Evolutionary conservation across 2,888 invertebrate species (phyloP), one percentile per base, ranked within the genome.

Genomic region (Idaea aversata): DNA sequence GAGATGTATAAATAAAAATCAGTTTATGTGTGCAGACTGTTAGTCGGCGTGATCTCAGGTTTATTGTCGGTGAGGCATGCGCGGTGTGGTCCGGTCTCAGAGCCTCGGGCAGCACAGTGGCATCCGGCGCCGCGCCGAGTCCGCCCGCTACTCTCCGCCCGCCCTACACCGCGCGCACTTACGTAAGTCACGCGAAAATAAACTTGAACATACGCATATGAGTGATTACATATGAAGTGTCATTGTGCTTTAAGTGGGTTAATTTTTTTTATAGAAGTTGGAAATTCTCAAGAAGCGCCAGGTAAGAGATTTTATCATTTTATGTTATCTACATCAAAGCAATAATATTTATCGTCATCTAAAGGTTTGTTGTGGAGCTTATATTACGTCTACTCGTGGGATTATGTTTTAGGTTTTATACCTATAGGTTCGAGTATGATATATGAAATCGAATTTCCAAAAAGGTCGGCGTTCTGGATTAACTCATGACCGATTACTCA

Each of bases 21-120:
- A 84, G 85, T 87, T 84, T 78, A 79, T 74, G 77, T 80, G 84
- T 81, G 79, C 79, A 76, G 80, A 82, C 80, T 81, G 81, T 81
- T 83, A 62, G 84, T 82, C 79, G 75, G 86, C 88, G 88, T 89
- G 88, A 84, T 85, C 87, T 82, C 75, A 80, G 85, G 86, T 79
- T 90, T 87, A 86, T 82, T 82, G 86, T 82, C 77, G 79, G 79
- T 77, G 83, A 87, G 85, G 86, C 92, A 91, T 91, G 92, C 92
- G 92, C 91, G 84, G 76, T 88, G 81, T 70, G 77, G 65, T 74
- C 70, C 77, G 74, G 72, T 76, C 69, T 72, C 75, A 74, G 74
- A 65, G 70, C 67, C 71, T 71, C 72, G 77, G 75, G 80, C 67
- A 65, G 67, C 66, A 84, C 81, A 89, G 90, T 89, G 84, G 83